These are phyloP conservation scores for Aplochiton taeniatus DNA, from an alignment of 2,797 vertebrate species.

Conservation along the genomic window DNA sequence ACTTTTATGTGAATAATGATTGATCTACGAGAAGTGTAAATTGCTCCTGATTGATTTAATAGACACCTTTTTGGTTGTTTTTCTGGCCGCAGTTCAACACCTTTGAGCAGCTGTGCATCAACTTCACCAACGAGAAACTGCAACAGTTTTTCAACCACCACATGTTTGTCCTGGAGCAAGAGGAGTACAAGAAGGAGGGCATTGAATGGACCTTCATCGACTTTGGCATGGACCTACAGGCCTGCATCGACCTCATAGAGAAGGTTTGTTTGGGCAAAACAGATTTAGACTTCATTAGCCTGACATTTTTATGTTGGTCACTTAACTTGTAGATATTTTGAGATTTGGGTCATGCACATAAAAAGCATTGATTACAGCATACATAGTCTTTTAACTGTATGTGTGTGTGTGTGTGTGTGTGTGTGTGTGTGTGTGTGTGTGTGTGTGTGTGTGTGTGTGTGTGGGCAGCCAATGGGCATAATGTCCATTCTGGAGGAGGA, in stretches of 20 bases:
- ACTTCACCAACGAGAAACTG: slow-evolving; percentile 87
- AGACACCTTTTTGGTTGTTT: not conserved
- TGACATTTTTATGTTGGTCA: no score
- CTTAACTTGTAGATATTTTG: no score
- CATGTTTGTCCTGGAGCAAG: slow-evolving; percentile 85
- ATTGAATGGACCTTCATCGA: slow-evolving; percentile 80
- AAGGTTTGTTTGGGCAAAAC: no score
- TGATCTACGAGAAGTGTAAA: no score
- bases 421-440: no score
- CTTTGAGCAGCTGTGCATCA: slow-evolving; percentile 88
- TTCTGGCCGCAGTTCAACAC: slow-evolving; percentile 80
- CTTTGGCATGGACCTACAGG: slow-evolving; percentile 80
- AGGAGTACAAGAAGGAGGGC: slow-evolving; percentile 79
- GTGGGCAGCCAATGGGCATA: slow-evolving; percentile 82
- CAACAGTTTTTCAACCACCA: slow-evolving; percentile 87
- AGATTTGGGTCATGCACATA: no score
- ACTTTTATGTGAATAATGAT: not conserved
- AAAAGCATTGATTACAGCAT: not conserved
- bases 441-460: not conserved
- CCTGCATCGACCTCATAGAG: slow-evolving; percentile 80
- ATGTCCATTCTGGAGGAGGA: slow-evolving; percentile 96
- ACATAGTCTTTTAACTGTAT: not conserved
- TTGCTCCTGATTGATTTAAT: no score
- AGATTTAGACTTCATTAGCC: no score
- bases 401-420: no score